These are phyloP conservation scores for Sinocyclocheilus rhinocerous DNA, from an alignment of 2,113 vertebrate genomes.

Conservation along the genomic window DNA sequence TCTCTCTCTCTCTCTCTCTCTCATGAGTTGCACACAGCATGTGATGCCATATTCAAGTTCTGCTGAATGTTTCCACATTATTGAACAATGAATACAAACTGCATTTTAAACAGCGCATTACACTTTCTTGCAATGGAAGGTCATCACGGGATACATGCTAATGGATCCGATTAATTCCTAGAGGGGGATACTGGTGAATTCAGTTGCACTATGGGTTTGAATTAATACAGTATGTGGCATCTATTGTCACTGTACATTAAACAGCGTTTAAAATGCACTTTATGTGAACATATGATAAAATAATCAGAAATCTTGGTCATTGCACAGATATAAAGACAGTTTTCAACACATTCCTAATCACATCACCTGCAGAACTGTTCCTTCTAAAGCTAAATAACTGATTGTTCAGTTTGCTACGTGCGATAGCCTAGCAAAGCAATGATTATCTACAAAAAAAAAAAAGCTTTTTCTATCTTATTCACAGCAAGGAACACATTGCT, in stretches of 20 bases:
- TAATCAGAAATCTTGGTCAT: not conserved
- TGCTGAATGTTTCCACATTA: not conserved
- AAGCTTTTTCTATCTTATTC: not conserved
- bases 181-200: not conserved
- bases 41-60: not conserved
- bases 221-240: not conserved
- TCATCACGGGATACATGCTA: not conserved
- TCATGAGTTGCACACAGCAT: not conserved
- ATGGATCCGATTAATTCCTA: conserved; percentile 1
- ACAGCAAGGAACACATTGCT: conserved; percentile 4
- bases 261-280: not conserved
- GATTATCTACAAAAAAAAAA: not conserved
- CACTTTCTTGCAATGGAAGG: not conserved
- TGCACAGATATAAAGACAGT: not conserved
- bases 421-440: not conserved
- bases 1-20: conserved; percentile 7
- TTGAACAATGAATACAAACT: conserved; percentile 6
- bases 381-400: not conserved
- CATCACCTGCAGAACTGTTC: not conserved
- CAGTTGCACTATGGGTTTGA: not conserved
- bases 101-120: not conserved
- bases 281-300: no score
- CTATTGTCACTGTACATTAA: not conserved
- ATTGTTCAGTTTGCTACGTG: conserved; percentile 1
- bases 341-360: not conserved